Base-by-base conservation (phyloP, 2,797 vertebrate species). In the Betta splendens region DNA sequence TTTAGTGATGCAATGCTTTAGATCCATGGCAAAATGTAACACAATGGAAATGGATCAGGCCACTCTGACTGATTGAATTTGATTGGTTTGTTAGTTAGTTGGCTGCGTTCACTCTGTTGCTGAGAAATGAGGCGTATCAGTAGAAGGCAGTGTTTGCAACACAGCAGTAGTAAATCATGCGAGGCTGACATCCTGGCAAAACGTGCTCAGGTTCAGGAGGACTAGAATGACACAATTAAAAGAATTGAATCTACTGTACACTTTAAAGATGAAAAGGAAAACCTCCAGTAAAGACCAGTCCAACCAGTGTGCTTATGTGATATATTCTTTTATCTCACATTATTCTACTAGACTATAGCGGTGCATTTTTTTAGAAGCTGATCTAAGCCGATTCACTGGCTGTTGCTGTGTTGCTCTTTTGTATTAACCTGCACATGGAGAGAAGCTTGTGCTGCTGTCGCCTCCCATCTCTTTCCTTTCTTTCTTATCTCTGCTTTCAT, bases 401-500 rank as follows among this genome's bases (percentile, higher is more conserved):
- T 9, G 44, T 31, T 31, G 29, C 11, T 31, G n/a, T n/a, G 48
- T 52, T 23, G 37, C 46, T 35, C 50, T 18, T 29, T 54, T 70
- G 60, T 75, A 75, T 77, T 72, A 77, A 63, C 67, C 29, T 39
- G 32, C 43, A 26, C 54, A 71, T 79, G 54, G 49, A 54, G 45
- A 75, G 72, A 43, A 77, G 82, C 83, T 64, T 75, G 52, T 21
- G 29, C 42, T 53, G 61, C 67, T 60, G 46, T 69, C 46, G 71
- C 57, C 79, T 79, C 29, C 8, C 54, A 63, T 50, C 29, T 46
- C 31, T 58, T 60, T 16, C 39, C 17, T 59, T 64, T 74, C 53
- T 49, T 31, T 60, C 32, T 42, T 42, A 63, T 77, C 57, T 59
- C 66, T 42, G 81, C 78, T 25, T 84, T 85, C 73, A 83, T 83